Conservation (phyloP, 2,888 invertebrate species). For the Agrotis puta region DNA sequence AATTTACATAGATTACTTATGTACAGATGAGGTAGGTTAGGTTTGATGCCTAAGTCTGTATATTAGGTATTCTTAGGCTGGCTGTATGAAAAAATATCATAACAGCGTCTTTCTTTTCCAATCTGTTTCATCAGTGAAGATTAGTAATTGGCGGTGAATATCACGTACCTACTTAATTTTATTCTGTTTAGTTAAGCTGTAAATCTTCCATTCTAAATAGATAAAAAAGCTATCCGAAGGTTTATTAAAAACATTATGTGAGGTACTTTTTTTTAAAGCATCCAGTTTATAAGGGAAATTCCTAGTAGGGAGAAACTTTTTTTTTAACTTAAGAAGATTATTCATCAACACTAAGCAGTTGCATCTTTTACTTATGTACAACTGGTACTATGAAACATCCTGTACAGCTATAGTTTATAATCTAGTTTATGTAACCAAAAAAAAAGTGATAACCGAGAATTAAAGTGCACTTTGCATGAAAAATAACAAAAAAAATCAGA, state of each 20-base stretch:
- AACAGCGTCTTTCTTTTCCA: neutral
- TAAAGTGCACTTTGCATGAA: neutral
- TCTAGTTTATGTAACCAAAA: too few relatives aligned
- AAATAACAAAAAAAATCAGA: neutral
- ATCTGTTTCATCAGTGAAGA: too few relatives aligned
- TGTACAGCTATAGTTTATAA: neutral
- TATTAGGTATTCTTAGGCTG: neutral
- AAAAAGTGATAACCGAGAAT: too few relatives aligned
- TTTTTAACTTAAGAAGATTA: too few relatives aligned
- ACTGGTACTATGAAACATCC: neutral
- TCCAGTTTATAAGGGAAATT: too few relatives aligned
- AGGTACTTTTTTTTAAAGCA: too few relatives aligned
- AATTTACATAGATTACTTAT: conserved; percentile 39
- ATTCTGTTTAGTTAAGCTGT: too few relatives aligned
- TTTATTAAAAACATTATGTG: neutral
- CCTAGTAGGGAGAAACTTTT: too few relatives aligned
- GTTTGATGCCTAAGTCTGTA: neutral
- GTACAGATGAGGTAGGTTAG: conserved; percentile 25
- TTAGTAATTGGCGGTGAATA: too few relatives aligned
- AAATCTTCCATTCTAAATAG: too few relatives aligned
- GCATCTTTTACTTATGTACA: neutral
- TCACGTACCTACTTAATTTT: too few relatives aligned
- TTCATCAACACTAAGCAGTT: too few relatives aligned
- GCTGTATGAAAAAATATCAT: neutral
- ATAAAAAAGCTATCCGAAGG: neutral